Percentiles rank a stretch among this genome's conserved stretches.
These are phyloP conservation scores for Agriotes lineatus DNA, from an alignment of 2,888 invertebrate species.

Conservation along the genomic window DNA sequence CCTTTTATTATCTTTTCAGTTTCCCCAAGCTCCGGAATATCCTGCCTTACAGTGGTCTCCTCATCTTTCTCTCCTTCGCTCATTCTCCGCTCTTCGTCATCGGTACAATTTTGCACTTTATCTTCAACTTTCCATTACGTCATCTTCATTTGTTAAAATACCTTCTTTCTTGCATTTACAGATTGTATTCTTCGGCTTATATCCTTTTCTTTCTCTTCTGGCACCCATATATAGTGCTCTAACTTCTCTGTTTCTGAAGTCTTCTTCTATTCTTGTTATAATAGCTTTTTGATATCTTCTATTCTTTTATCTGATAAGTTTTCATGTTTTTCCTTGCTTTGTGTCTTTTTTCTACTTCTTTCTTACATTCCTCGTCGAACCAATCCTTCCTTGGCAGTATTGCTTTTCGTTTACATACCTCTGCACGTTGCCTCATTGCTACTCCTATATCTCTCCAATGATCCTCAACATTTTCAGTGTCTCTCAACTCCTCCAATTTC, in stretches of 20 bases:
- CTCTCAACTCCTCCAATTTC: too few relatives aligned
- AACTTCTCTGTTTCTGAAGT: background rate
- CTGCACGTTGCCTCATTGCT: too few relatives aligned
- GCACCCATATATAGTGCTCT: background rate
- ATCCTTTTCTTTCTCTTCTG: background rate
- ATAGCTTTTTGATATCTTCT: too few relatives aligned
- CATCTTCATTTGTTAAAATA: background rate
- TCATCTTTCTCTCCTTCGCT: background rate
- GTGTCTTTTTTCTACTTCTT: too few relatives aligned
- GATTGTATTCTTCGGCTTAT: background rate
- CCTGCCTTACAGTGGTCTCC: background rate
- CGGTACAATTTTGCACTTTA: background rate
- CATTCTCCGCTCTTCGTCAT: background rate
- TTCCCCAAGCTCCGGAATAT: background rate
- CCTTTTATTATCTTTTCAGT: background rate
- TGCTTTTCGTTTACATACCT: too few relatives aligned
- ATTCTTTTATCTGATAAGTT: too few relatives aligned
- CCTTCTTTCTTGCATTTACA: background rate
- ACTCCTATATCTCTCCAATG: too few relatives aligned
- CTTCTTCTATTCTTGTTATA: too few relatives aligned
- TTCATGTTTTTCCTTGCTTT: too few relatives aligned
- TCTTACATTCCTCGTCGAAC: too few relatives aligned
- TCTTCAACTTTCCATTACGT: background rate
- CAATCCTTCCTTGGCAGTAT: too few relatives aligned
- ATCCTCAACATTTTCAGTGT: too few relatives aligned